A percentile compares a stretch with the other conserved stretches of the same genome.
phyloP scores from a whole-genome alignment of 2,113 vertebrate species.

The Cheirogaleus medius region DNA sequence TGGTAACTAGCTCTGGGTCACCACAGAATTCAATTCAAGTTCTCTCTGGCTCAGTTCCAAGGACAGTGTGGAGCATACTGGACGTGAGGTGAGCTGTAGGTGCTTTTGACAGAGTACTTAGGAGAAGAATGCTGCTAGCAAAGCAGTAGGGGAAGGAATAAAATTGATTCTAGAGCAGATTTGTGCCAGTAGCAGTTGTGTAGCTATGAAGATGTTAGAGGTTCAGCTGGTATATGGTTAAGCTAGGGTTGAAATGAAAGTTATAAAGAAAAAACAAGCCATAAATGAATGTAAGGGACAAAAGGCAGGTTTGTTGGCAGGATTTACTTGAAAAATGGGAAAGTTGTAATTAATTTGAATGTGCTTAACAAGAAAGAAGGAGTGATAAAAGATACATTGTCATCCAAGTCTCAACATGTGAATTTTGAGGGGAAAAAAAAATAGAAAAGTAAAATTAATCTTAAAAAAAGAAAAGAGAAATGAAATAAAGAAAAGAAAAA shows the following conservation, averaged over 20 bases:
- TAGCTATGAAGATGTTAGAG: background rate
- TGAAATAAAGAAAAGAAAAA: too few relatives aligned
- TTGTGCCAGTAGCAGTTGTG: background rate
- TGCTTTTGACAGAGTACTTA: background rate
- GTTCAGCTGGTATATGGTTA: background rate
- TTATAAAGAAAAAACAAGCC: background rate
- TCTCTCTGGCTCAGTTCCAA: slow-evolving; percentile 7
- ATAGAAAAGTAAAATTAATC: too few relatives aligned
- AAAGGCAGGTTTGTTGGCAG: slow-evolving; percentile 13
- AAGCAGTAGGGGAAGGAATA: background rate
- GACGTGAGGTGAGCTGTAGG: background rate
- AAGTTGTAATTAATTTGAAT: slow-evolving; percentile 25
- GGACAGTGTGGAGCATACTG: background rate
- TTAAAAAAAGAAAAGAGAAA: too few relatives aligned
- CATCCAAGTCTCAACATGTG: too few relatives aligned
- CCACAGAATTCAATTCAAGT: slow-evolving; percentile 17
- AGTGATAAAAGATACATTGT: background rate
- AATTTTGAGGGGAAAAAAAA: too few relatives aligned
- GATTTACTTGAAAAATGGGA: slow-evolving; percentile 27
- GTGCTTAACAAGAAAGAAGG: slow-evolving; percentile 1
- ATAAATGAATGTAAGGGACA: background rate
- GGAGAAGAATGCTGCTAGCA: background rate
- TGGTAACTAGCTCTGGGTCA: background rate
- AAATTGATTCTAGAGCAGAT: background rate
- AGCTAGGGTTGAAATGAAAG: background rate